Percentiles rank a stretch among this genome's conserved stretches.
Conservation (phyloP, 2,888 invertebrate species). For the Hofmannophila pseudospretella region DNA sequence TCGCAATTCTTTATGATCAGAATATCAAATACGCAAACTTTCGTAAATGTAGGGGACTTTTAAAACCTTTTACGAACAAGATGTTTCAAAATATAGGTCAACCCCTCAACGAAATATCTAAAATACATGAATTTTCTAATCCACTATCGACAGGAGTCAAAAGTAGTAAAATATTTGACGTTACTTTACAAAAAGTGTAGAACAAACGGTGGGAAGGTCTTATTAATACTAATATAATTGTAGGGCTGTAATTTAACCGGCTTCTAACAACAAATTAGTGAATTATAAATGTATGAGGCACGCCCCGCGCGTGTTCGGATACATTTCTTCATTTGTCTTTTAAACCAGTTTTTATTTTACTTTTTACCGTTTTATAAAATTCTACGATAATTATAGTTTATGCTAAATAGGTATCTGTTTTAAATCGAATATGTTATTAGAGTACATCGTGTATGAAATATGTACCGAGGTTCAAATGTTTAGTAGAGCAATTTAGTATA, state of each 20-base stretch:
- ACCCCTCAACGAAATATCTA: neutral
- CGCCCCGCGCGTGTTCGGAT: slow-evolving; percentile 59
- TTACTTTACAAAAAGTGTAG: slow-evolving; percentile 31
- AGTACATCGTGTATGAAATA: no score
- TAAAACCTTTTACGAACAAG: no score
- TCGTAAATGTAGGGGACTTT: no score
- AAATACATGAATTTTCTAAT: neutral
- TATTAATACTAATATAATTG: slow-evolving; percentile 75
- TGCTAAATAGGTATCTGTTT: slow-evolving; percentile 26
- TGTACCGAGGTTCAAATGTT: no score
- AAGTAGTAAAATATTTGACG: slow-evolving; percentile 5
- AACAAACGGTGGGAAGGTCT: slow-evolving; percentile 50
- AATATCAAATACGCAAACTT: no score
- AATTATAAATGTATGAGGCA: slow-evolving; percentile 69
- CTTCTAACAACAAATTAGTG: slow-evolving; percentile 73
- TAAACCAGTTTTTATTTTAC: slow-evolving; percentile 31
- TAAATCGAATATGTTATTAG: slow-evolving; percentile 12
- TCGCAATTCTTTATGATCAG: no score
- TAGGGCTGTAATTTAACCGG: slow-evolving; percentile 64
- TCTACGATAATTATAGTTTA: slow-evolving; percentile 59
- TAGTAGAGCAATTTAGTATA: no score
- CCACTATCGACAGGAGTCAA: neutral
- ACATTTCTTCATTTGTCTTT: slow-evolving; percentile 70
- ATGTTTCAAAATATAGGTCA: no score
- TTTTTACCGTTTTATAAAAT: slow-evolving; percentile 38